Percentiles rank a stretch among this genome's conserved stretches.
Conservation (phyloP, 1,140 invertebrate genomes). For the Contarinia nasturtii region DNA sequence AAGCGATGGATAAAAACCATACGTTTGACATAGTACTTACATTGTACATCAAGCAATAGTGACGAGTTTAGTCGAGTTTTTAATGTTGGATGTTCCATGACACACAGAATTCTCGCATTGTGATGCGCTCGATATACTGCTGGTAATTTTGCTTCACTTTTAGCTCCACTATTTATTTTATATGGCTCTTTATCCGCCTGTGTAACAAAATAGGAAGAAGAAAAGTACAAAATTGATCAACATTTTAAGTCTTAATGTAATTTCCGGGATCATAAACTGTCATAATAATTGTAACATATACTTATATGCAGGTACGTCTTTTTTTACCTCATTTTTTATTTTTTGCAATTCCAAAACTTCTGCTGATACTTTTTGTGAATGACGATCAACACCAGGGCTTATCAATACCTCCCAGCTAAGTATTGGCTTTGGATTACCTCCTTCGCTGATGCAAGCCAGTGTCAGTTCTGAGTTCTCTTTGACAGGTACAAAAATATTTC, state of each 20-base stretch:
- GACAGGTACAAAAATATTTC: constrained; percentile 65
- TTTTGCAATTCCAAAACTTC: constrained; percentile 23
- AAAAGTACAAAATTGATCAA: neutral
- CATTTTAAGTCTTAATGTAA: neutral
- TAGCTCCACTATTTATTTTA: constrained; percentile 29
- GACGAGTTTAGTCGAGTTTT: constrained; percentile 45
- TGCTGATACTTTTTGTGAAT: constrained; percentile 24
- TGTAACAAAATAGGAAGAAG: too few species aligned
- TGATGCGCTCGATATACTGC: constrained; percentile 50
- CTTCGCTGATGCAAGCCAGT: constrained; percentile 64
- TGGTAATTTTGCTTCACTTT: constrained; percentile 40
- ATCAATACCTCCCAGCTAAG: constrained; percentile 49
- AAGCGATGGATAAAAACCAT: neutral
- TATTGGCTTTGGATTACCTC: constrained; percentile 56
- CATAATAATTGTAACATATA: too few species aligned
- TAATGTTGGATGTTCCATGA: constrained; percentile 48
- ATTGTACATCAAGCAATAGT: constrained; percentile 58
- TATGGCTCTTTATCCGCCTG: constrained; percentile 19
- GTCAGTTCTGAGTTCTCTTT: constrained; percentile 59
- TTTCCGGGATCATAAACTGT: neutral
- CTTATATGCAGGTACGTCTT: too few species aligned
- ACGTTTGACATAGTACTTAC: constrained; percentile 34
- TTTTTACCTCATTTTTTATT: constrained; percentile 21
- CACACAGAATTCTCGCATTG: constrained; percentile 52
- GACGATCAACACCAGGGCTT: constrained; percentile 30